Evolutionary conservation across 2,113 vertebrate species (phyloP).

Genomic region (Tetrax tetrax): DNA sequence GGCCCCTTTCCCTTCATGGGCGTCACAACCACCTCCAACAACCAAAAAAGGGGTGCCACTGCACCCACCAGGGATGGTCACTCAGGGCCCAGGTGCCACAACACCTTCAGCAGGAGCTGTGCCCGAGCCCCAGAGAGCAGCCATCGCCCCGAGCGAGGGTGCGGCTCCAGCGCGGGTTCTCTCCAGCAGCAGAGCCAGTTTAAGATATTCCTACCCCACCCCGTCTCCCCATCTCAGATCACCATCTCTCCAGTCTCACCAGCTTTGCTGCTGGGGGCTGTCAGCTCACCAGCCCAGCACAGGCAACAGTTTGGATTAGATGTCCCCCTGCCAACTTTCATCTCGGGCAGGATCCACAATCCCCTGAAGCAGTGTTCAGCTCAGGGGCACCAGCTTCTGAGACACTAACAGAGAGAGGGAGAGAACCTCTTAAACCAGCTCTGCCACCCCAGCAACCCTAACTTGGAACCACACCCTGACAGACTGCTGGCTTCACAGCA

Average conservation of each 20-base stretch:
- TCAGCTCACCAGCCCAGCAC: neutral
- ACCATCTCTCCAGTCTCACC: neutral
- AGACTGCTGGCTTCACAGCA: neutral
- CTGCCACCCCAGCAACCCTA: neutral
- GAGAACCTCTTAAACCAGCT: conserved; percentile 47
- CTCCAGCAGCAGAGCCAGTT: conserved; percentile 32
- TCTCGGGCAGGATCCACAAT: neutral
- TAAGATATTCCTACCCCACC: conserved; percentile 7
- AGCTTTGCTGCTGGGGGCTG: neutral
- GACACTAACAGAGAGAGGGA: neutral
- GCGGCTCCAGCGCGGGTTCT: neutral
- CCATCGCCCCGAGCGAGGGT: neutral
- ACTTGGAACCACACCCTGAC: neutral
- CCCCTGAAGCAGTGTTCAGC: neutral
- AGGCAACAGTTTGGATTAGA: neutral
- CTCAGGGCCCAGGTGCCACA: accelerated
- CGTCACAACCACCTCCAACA: neutral
- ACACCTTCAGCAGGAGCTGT: neutral
- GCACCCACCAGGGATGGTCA: neutral
- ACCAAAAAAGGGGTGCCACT: neutral
- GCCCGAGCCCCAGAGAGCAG: neutral
- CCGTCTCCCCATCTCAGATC: neutral
- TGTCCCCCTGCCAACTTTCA: neutral
- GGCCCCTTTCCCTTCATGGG: neutral
- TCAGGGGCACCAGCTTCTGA: neutral